These are phyloP conservation scores for Zygaena filipendulae DNA, from an alignment of 2,888 invertebrate species.

Conservation along the genomic window DNA sequence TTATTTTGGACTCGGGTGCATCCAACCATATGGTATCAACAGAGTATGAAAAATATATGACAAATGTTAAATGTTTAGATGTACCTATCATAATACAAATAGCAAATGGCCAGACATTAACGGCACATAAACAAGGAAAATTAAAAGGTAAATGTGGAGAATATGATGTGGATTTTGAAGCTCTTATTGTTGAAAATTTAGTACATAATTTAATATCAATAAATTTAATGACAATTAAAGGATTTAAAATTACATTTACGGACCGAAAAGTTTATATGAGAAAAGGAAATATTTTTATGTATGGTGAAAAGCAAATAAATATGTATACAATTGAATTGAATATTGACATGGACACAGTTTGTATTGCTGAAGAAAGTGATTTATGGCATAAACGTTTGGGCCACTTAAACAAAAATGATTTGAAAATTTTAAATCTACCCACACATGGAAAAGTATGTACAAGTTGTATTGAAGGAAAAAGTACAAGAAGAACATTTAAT, in stretches of 20 bases:
- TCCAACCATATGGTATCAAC: too few relatives aligned
- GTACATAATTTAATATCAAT: constrained; percentile 7
- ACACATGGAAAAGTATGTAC: constrained; percentile 3
- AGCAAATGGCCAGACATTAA: constrained; percentile 4
- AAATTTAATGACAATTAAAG: constrained; percentile 5
- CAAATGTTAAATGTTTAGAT: constrained; percentile 1
- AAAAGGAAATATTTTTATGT: too few relatives aligned
- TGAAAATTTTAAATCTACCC: constrained; percentile 8
- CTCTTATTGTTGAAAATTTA: constrained; percentile 3
- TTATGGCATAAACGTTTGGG: constrained; percentile 13
- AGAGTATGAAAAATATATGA: too few relatives aligned
- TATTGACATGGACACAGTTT: too few relatives aligned
- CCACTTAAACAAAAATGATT: constrained; percentile 11
- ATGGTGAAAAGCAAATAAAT: too few relatives aligned
- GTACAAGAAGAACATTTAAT: constrained; percentile 8
- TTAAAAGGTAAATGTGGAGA: constrained; percentile 1
- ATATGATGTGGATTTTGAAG: constrained; percentile 4
- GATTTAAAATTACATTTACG: too few relatives aligned
- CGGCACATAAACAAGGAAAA: constrained; percentile 2
- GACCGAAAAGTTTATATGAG: constrained; percentile 3
- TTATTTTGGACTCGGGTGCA: too few relatives aligned
- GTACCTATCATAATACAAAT: constrained; percentile 1
- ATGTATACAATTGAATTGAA: too few relatives aligned
- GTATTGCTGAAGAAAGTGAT: constrained; percentile 2
- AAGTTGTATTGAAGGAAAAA: constrained; percentile 8